Conservation (phyloP, 30 jellyfish, hydroid and myxozoan genomes). For the Pseudorhiza aurosa region DNA sequence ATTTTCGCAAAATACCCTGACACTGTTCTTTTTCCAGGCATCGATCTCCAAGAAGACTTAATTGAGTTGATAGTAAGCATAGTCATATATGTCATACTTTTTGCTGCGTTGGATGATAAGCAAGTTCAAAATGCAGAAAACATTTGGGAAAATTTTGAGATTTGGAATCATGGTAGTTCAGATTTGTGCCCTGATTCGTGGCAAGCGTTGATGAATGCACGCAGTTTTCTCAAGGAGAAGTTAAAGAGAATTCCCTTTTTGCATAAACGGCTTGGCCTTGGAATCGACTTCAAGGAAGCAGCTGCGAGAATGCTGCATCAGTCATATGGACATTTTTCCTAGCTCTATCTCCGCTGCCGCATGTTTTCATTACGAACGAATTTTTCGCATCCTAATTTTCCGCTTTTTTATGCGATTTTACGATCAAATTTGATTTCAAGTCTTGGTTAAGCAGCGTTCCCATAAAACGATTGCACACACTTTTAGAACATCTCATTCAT, state of each 20-base stretch:
- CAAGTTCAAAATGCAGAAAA: background rate
- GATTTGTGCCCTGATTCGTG: background rate
- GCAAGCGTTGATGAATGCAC: background rate
- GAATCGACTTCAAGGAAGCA: background rate
- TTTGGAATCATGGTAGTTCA: background rate
- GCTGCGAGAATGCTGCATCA: background rate
- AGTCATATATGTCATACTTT: background rate
- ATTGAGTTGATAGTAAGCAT: background rate
- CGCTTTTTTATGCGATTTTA: too few species aligned
- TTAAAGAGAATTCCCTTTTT: background rate
- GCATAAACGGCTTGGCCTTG: background rate
- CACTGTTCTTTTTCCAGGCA: background rate
- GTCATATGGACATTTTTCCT: too few species aligned
- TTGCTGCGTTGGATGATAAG: background rate
- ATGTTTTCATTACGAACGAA: too few species aligned
- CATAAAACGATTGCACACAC: too few species aligned
- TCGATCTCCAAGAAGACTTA: background rate
- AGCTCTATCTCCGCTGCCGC: too few species aligned
- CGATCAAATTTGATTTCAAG: too few species aligned
- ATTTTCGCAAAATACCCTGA: too few species aligned
- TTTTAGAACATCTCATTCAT: too few species aligned
- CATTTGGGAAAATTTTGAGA: background rate
- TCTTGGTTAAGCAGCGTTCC: too few species aligned
- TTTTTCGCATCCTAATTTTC: too few species aligned
- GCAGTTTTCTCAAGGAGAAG: slow-evolving; percentile 2